Base-by-base conservation (phyloP, 92 coral and sea anemone species). In the Scolanthus callimorphus region DNA sequence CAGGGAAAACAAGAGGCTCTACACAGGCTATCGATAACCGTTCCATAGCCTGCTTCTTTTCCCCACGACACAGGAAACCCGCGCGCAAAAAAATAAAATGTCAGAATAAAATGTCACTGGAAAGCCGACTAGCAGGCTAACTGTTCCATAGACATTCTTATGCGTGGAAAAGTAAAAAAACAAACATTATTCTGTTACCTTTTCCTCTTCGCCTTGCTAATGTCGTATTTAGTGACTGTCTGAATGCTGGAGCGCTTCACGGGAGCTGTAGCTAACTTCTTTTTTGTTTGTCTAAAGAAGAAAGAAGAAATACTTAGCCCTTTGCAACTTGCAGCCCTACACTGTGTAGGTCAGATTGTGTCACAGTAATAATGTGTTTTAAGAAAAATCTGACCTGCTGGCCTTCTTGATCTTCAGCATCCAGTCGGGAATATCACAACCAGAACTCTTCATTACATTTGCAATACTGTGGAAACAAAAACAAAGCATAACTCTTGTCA, bases 401-500 rank as follows among this genome's bases (percentile, higher is more conserved):
- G 98, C 91, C 43, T 88, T 92, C 64, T 88, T 88, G 26, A 92
- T 63, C 63, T 92, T 80, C 48, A 92, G 44, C 98, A 92, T 92
- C 98, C 98, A 92, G 37, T 88, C 96, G 1, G 96, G 94, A 51
- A 92, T 73, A 15, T 84, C 82, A 38, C 98, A 89, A 3, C 98
- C 98, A 11, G 98, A 92, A 29, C 79, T 71, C 65, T 76, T 88
- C 84, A 92, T 88, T 17, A 92, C 98, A 70, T 92, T 92, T 39
- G 94, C 96, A 25, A 92, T 92, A 65, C 98, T 92, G 54, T 20
- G 23, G 28, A 60, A 49, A 53, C 59, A 22, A 20, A 50, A 27
- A 20, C n/a, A n/a, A n/a, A n/a, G n/a, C n/a, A n/a, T n/a, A n/a
- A n/a, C n/a, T n/a, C n/a, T n/a, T n/a, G n/a, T n/a, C n/a, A n/a